These are phyloP conservation scores for Dipodomys stephensi DNA, from an alignment of 2,113 vertebrate genomes.

Conservation along the genomic window DNA sequence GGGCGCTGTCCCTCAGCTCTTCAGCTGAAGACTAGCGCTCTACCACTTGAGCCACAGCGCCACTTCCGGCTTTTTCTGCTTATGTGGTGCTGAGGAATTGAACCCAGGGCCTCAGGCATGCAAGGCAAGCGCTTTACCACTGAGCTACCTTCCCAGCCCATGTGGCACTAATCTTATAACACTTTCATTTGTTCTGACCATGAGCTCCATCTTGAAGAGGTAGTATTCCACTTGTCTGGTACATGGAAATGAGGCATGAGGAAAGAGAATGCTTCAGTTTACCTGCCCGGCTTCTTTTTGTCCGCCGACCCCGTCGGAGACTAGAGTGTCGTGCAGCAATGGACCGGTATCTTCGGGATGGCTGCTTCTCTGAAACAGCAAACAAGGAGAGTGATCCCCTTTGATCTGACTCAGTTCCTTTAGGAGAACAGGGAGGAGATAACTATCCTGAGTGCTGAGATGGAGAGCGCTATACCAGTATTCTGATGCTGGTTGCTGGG, in stretches of 20 bases:
- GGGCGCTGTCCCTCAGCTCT: no score
- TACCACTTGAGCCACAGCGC: no score
- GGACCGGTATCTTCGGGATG: constrained; percentile 77
- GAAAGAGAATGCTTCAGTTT: constrained; percentile 55
- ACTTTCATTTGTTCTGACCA: constrained; percentile 13
- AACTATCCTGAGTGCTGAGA: not conserved
- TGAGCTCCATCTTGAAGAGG: not conserved
- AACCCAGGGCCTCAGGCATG: no score
- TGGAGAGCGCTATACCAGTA: not conserved
- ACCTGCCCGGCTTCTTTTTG: constrained; percentile 86
- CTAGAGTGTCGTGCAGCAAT: constrained; percentile 73
- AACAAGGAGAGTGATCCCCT: not conserved
- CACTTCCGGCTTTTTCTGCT: no score
- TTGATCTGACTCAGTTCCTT: not conserved
- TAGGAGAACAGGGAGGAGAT: not conserved
- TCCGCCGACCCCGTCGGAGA: constrained; percentile 87
- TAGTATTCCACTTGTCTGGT: not conserved
- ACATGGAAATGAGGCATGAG: not conserved
- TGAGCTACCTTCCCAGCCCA: no score
- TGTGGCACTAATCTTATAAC: not conserved
- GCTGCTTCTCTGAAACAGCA: constrained; percentile 84
- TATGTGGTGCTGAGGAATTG: no score
- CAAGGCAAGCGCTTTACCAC: no score
- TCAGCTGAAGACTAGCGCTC: no score
- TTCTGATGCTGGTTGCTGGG: not conserved